Conservation (phyloP, 2,888 invertebrate genomes). For the Drosophila barbarae region DNA sequence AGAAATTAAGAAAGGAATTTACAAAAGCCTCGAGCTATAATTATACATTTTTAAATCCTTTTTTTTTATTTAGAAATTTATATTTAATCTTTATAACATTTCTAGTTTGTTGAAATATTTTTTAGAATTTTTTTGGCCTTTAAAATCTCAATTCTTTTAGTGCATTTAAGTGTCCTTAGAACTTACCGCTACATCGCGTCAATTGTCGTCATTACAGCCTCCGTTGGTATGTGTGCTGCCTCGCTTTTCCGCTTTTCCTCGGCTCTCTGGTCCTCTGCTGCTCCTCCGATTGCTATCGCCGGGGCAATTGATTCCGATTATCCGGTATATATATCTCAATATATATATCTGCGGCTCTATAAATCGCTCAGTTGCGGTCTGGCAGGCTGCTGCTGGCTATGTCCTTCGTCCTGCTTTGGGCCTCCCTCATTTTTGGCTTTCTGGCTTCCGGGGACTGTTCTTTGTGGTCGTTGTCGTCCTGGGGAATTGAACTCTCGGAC, state of each 20-base stretch:
- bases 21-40: background rate
- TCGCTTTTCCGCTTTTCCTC: slow-evolving; percentile 7
- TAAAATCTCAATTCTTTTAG: background rate
- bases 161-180: background rate
- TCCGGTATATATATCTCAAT: slow-evolving; percentile 8
- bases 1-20: background rate
- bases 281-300: slow-evolving; percentile 17
- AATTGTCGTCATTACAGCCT: slow-evolving; percentile 78
- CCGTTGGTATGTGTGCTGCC: slow-evolving; percentile 38
- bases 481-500: slow-evolving; percentile 1
- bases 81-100: background rate
- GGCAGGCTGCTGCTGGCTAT: slow-evolving; percentile 46
- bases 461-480: slow-evolving; percentile 5
- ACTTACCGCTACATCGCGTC: slow-evolving; percentile 80
- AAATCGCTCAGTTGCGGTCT: slow-evolving; percentile 52
- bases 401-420: slow-evolving; percentile 9
- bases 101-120: background rate
- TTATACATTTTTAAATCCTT: background rate
- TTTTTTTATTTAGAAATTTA: background rate
- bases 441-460: slow-evolving; percentile 3
- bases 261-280: slow-evolving; percentile 20
- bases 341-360: slow-evolving; percentile 54
- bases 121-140: no score
- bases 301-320: slow-evolving; percentile 59
- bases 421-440: slow-evolving; percentile 29